A percentile compares a stretch with the other conserved stretches of the same genome.
Evolutionary conservation across 1,140 invertebrate species (phyloP).

Genomic region (Andrena cerasifolii): DNA sequence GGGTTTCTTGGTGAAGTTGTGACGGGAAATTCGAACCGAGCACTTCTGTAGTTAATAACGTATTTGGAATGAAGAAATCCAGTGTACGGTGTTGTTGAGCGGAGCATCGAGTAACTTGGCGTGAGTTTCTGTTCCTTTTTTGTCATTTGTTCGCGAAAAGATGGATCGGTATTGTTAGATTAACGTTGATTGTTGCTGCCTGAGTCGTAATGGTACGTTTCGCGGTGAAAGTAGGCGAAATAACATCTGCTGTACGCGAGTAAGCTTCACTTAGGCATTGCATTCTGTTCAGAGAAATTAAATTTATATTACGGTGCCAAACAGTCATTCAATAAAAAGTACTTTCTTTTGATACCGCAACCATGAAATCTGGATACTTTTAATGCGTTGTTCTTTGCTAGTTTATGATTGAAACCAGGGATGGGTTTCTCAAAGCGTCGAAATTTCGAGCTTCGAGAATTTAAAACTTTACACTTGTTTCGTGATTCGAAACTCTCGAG

Average conservation of each 20-base stretch:
- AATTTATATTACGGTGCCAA: slow-evolving; percentile 42
- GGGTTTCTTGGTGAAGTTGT: too few species aligned
- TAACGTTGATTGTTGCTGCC: slow-evolving; percentile 32
- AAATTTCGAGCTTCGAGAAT: too few species aligned
- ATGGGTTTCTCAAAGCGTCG: too few species aligned
- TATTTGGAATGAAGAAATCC: too few species aligned
- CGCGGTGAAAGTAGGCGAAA: slow-evolving; percentile 14
- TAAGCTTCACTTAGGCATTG: slow-evolving; percentile 41
- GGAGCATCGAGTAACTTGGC: slow-evolving; percentile 14
- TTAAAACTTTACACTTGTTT: too few species aligned
- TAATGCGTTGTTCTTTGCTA: not conserved
- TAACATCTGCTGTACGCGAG: slow-evolving; percentile 35
- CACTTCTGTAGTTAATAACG: too few species aligned
- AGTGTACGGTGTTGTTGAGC: not conserved
- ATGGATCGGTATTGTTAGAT: slow-evolving; percentile 45
- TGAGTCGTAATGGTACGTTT: slow-evolving; percentile 22
- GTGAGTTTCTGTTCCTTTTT: slow-evolving; percentile 40
- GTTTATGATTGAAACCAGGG: too few species aligned
- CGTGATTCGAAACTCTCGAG: too few species aligned
- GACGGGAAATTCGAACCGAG: too few species aligned
- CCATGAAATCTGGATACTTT: slow-evolving; percentile 21
- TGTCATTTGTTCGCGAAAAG: slow-evolving; percentile 23
- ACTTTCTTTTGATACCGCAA: slow-evolving; percentile 46
- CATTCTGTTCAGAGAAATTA: slow-evolving; percentile 43
- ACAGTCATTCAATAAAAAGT: slow-evolving; percentile 42